Percentiles rank a stretch among this genome's conserved stretches.
These are phyloP conservation scores for Caerostris darwini DNA, from an alignment of 1,140 invertebrate genomes.

Conservation along the genomic window DNA sequence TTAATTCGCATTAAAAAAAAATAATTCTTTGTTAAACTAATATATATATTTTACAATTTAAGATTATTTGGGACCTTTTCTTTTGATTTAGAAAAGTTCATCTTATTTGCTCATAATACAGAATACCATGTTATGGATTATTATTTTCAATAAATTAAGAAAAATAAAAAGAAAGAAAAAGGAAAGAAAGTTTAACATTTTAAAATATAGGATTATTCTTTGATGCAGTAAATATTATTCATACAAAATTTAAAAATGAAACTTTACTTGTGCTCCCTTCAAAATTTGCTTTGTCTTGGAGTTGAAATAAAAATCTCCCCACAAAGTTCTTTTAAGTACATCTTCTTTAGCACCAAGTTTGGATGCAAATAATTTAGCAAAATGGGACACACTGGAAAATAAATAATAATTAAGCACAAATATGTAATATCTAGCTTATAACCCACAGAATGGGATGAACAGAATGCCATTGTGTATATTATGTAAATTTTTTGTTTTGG, in stretches of 20 bases:
- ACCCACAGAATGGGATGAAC: too few relatives aligned
- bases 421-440: too few relatives aligned
- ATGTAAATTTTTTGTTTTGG: too few relatives aligned
- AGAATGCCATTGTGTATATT: too few relatives aligned
- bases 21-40: too few relatives aligned
- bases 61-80: too few relatives aligned
- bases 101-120: too few relatives aligned
- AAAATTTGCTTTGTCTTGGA: constrained; percentile 92
- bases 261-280: constrained; percentile 91
- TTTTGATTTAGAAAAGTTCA: too few relatives aligned
- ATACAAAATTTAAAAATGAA: not conserved
- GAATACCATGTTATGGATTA: too few relatives aligned
- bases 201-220: not conserved
- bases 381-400: constrained; percentile 85
- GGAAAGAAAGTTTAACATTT: not conserved
- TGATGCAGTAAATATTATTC: not conserved
- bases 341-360: constrained; percentile 88
- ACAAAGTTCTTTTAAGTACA: constrained; percentile 90
- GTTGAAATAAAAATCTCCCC: constrained; percentile 98
- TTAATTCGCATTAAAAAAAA: too few relatives aligned
- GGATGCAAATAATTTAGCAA: constrained; percentile 92
- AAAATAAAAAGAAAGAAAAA: not conserved
- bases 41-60: too few relatives aligned
- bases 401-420: constrained; percentile 1
- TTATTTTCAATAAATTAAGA: not conserved